Conservation (phyloP, 2,113 vertebrate genomes). For the Xyliphius kryptos region DNA sequence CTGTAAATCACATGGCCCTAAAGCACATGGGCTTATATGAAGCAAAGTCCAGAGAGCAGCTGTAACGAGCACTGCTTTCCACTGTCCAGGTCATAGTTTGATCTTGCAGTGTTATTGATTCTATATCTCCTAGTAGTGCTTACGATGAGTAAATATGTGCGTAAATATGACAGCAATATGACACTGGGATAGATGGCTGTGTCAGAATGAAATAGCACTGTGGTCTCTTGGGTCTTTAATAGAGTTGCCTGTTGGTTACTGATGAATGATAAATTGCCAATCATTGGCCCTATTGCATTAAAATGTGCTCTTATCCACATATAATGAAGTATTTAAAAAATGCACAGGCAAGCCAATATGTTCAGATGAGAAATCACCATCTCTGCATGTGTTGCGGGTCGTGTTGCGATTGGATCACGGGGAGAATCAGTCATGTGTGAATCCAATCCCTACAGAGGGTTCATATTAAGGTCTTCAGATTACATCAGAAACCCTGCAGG, state of each 20-base stretch:
- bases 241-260: slow-evolving; percentile 22
- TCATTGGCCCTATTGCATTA: slow-evolving; percentile 2
- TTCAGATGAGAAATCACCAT: too few relatives aligned
- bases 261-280: slow-evolving; percentile 31
- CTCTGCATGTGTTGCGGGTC: too few relatives aligned
- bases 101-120: slow-evolving; percentile 36
- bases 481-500: too few relatives aligned
- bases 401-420: too few relatives aligned
- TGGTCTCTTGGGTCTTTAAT: slow-evolving; percentile 8
- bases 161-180: slow-evolving; percentile 38
- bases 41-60: slow-evolving; percentile 14
- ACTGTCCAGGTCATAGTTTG: slow-evolving; percentile 25
- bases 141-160: slow-evolving; percentile 37
- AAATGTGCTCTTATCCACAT: slow-evolving; percentile 4
- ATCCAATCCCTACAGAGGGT: too few relatives aligned
- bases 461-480: too few relatives aligned
- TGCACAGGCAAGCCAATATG: too few relatives aligned
- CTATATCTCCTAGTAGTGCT: slow-evolving; percentile 24
- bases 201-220: slow-evolving; percentile 21
- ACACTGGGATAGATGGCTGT: slow-evolving; percentile 19
- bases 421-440: too few relatives aligned
- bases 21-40: slow-evolving; percentile 14
- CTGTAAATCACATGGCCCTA: too few relatives aligned
- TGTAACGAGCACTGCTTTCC: slow-evolving; percentile 6
- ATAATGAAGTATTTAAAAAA: too few relatives aligned